Evolutionary conservation across 2,888 invertebrate genomes (phyloP).

Genomic region (Torymus texanus): DNA sequence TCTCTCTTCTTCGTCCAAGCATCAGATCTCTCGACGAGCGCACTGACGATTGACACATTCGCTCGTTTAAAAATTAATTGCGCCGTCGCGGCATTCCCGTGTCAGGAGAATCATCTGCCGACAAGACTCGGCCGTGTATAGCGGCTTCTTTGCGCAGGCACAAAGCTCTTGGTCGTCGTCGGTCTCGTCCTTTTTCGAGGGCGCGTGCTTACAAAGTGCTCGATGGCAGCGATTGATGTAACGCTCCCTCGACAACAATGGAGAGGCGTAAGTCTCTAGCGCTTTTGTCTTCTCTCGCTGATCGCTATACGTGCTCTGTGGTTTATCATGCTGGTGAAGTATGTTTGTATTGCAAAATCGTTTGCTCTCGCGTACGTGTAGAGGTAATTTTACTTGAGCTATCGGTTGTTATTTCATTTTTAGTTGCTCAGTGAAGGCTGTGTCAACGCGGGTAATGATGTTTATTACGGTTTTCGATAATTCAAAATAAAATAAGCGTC

Average conservation of each 20-base stretch:
- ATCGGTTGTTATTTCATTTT: too few relatives aligned
- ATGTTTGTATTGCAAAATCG: too few relatives aligned
- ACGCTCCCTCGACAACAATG: conserved; percentile 5
- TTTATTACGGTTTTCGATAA: too few relatives aligned
- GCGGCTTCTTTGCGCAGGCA: neutral
- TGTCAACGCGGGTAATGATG: too few relatives aligned
- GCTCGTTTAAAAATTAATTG: conserved; percentile 38
- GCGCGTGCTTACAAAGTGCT: conserved; percentile 10
- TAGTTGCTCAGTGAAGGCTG: too few relatives aligned
- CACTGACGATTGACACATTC: conserved; percentile 30
- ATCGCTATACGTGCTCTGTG: neutral
- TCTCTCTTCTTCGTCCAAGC: neutral
- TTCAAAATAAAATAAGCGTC: too few relatives aligned
- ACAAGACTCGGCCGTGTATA: conserved; percentile 1
- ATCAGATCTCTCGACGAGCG: neutral
- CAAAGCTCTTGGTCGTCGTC: conserved; percentile 14
- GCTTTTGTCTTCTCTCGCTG: neutral
- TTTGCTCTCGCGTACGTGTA: too few relatives aligned
- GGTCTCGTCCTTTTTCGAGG: too few relatives aligned
- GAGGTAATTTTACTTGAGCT: too few relatives aligned
- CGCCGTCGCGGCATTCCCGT: conserved; percentile 16
- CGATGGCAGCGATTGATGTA: conserved; percentile 16
- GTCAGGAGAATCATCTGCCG: conserved; percentile 16
- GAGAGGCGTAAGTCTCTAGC: neutral
- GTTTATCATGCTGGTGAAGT: too few relatives aligned